A percentile compares a stretch with the other conserved stretches of the same genome.
phyloP scores from a whole-genome alignment of 2,888 invertebrate species.

The Melinaea marsaeus region DNA sequence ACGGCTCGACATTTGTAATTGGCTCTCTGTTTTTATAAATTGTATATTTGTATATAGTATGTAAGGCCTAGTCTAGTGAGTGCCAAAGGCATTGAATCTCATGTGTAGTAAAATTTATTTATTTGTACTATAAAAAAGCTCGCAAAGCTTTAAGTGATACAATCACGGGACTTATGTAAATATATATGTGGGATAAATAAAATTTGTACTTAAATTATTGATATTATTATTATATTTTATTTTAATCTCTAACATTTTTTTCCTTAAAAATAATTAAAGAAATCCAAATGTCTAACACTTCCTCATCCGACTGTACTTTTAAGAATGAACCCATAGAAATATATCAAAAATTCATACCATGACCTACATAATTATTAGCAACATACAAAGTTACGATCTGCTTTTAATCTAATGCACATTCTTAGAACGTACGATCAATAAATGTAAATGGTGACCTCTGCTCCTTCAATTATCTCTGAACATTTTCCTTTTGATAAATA shows the following conservation, averaged over 20 bases:
- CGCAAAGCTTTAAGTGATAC: constrained; percentile 64
- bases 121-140: constrained; percentile 49
- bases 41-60: constrained; percentile 29
- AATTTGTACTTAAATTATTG: constrained; percentile 49
- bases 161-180: constrained; percentile 51
- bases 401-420: not conserved
- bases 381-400: no score
- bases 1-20: constrained; percentile 20
- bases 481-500: constrained; percentile 4
- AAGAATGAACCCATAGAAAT: no score
- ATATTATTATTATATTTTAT: constrained; percentile 32
- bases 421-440: not conserved
- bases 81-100: constrained; percentile 75
- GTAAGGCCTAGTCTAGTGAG: constrained; percentile 57
- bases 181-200: constrained; percentile 41
- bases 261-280: no score
- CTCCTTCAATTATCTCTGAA: constrained; percentile 1
- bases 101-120: constrained; percentile 42
- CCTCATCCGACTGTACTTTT: no score
- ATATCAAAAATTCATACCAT: no score
- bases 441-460: not conserved
- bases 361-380: no score
- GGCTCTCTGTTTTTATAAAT: constrained; percentile 32
- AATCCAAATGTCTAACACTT: no score
- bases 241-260: constrained; percentile 10